Base-by-base conservation (phyloP, 2,113 vertebrate species). In the Pagrus major region DNA sequence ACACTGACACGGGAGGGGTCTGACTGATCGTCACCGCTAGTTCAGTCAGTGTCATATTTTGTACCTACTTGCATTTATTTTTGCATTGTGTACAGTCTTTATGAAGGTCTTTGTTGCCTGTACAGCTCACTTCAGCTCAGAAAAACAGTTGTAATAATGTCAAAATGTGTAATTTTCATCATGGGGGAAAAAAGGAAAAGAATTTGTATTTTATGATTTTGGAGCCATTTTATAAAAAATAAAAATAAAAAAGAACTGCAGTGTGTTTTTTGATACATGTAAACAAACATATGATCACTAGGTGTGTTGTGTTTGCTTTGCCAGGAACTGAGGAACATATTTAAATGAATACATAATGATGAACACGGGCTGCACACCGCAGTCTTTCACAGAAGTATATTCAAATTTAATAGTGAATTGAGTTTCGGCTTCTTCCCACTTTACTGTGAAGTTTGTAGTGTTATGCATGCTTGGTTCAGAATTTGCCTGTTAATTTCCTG, bases 1-100 rank as follows among this genome's bases (percentile, higher is more conserved):
- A 80, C 56, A 20, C n/a, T 25, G n/a, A n/a, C 52, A 1, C 72
- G 11, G 23, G 10, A 69, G 6, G 25, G 11, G 37, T 60, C 14
- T 25, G 21, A 55, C 47, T 58, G 14, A 51, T 31, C n/a, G n/a
- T n/a, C 41, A 39, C 42, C 7, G 27, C n/a, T 27, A 1, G 11
- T 56, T 31, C 29, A 70, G 31, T 55, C 15, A 8, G 4, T 67
- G 29, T 78, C 49, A 42, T 42, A n/a, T 76, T 78, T 82, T 73
- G 31, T 44, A 65, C 46, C 14, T 14, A 12, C 81, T 70, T 83
- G 41, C 56, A 78, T 80, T 76, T 59, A 9, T 31, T 31, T 80
- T 64, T 69, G 39, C 71, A 70, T 77, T 46, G 35, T 81, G 54
- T 83, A 42, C 59, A 75, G 75, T 66, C 41, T 75, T 52, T 18